Percentiles rank a stretch among this genome's conserved stretches.
phyloP scores from a whole-genome alignment of 2,888 invertebrate genomes.

The Endomychus coccineus region DNA sequence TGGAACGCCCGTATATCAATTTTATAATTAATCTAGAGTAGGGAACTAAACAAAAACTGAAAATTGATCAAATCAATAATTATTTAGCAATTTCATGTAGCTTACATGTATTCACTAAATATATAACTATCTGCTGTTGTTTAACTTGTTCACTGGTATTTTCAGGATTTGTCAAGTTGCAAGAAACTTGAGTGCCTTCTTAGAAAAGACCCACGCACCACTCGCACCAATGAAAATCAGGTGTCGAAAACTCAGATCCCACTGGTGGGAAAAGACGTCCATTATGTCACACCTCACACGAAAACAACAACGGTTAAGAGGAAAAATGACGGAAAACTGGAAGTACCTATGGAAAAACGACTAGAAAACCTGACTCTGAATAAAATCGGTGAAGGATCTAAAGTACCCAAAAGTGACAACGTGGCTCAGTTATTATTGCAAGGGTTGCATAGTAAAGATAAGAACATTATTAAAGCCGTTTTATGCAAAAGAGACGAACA shows the following conservation, averaged over 20 bases:
- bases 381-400: constrained; percentile 45
- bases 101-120: too few species aligned
- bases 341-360: constrained; percentile 77
- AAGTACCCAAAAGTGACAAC: constrained; percentile 58
- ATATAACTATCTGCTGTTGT: too few species aligned
- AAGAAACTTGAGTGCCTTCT: constrained; percentile 47
- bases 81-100: too few species aligned
- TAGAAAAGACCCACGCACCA: constrained; percentile 39
- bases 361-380: constrained; percentile 71
- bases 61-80: too few species aligned
- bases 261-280: constrained; percentile 43
- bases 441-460: constrained; percentile 80
- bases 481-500: constrained; percentile 58
- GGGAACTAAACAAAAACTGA: too few species aligned
- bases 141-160: too few species aligned
- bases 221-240: constrained; percentile 27
- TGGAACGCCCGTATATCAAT: too few species aligned
- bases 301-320: constrained; percentile 29
- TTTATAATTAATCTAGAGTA: too few species aligned
- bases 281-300: constrained; percentile 46
- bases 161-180: constrained; percentile 27
- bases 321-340: constrained; percentile 40
- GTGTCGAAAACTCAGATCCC: constrained; percentile 42
- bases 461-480: constrained; percentile 63
- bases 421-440: constrained; percentile 74